Evolutionary conservation across 2,113 vertebrate genomes (phyloP).

Genomic region (Phalacrocorax brasilianus): DNA sequence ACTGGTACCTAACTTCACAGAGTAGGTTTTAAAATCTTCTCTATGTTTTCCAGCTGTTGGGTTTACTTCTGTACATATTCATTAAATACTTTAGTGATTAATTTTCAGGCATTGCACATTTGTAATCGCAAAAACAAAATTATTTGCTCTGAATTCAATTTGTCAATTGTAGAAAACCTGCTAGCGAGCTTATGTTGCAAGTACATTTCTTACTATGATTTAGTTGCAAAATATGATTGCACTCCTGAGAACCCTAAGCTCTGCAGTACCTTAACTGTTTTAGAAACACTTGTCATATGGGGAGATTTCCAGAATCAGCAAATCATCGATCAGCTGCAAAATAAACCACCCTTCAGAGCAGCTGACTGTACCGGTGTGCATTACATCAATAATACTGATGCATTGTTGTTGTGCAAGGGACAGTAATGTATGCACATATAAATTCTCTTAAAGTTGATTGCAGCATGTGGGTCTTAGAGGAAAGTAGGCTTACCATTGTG

Average conservation of each 20-base stretch:
- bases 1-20: neutral
- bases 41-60: neutral
- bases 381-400: neutral
- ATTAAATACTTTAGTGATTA: neutral
- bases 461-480: neutral
- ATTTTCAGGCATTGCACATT: neutral
- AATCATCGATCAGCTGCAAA: constrained; percentile 13
- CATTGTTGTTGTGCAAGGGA: neutral
- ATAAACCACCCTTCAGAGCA: constrained; percentile 9
- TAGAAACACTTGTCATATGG: constrained; percentile 44
- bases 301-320: constrained; percentile 44
- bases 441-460: neutral
- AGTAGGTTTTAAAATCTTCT: neutral
- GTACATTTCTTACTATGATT: neutral
- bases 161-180: neutral
- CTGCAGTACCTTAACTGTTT: constrained; percentile 34
- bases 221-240: constrained; percentile 15
- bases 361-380: neutral
- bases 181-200: neutral
- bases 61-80: neutral
- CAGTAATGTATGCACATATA: neutral
- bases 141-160: neutral
- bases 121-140: neutral
- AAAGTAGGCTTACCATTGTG: neutral
- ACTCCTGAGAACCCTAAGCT: constrained; percentile 6